A percentile compares a stretch with the other conserved stretches of the same genome.
These are phyloP conservation scores for Trichechus manatus DNA, from an alignment of 2,113 vertebrate genomes.

Conservation along the genomic window DNA sequence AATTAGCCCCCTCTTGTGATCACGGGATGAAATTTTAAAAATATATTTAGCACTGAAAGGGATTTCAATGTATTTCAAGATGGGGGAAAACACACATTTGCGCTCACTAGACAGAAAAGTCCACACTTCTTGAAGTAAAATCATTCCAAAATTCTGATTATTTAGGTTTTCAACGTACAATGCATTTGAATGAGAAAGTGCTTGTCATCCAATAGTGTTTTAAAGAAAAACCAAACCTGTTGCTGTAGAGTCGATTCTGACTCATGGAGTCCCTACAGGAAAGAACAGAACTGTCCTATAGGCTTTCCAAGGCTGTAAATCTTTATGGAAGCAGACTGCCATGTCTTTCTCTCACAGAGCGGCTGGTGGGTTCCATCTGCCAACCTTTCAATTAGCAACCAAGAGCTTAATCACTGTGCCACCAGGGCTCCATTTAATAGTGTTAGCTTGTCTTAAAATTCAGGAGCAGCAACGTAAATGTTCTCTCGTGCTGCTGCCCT, in stretches of 20 bases:
- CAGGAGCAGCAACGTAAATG: background rate
- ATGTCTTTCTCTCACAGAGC: no score
- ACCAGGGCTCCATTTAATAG: background rate
- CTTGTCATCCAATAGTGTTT: background rate
- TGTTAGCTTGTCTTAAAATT: background rate
- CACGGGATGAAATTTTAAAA: constrained; percentile 19
- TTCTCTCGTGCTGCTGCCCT: background rate
- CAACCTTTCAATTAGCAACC: no score
- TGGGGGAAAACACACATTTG: background rate
- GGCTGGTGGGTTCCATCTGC: no score
- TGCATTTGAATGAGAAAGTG: background rate
- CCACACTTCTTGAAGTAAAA: background rate
- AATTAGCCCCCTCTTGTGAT: constrained; percentile 75
- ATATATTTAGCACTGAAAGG: background rate
- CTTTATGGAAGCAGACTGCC: no score
- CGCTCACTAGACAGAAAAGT: background rate
- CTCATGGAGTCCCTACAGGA: no score
- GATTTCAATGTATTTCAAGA: background rate
- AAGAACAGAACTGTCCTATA: no score
- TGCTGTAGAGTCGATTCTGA: no score
- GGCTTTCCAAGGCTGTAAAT: no score
- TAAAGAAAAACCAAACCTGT: no score
- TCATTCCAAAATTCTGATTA: background rate
- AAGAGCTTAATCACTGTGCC: no score
- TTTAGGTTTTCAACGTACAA: background rate